These are phyloP conservation scores for Corvus hawaiiensis DNA, from an alignment of 2,113 vertebrate species.

Conservation along the genomic window DNA sequence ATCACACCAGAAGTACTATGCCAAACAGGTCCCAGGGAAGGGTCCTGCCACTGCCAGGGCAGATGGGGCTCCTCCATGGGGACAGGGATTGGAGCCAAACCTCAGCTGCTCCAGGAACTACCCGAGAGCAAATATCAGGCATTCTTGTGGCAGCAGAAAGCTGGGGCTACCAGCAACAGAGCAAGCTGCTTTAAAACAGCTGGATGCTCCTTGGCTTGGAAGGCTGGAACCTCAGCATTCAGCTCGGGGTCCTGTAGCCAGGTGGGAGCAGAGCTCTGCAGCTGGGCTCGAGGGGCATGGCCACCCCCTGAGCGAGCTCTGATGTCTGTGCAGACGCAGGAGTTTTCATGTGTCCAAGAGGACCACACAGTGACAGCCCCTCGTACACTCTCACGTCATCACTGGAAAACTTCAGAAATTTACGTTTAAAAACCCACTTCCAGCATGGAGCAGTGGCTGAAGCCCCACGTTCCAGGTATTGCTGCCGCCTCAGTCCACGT, in stretches of 20 bases:
- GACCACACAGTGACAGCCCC: not conserved
- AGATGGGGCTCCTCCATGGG: not conserved
- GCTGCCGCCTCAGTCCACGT: accelerated
- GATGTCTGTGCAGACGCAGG: not conserved
- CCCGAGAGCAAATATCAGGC: not conserved
- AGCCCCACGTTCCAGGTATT: not conserved
- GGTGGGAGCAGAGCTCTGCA: not conserved
- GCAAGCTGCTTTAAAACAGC: not conserved
- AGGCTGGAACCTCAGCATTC: accelerated
- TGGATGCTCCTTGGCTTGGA: accelerated
- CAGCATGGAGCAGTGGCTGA: not conserved
- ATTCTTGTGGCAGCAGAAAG: not conserved
- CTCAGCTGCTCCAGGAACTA: accelerated
- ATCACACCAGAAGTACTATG: not conserved
- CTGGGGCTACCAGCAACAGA: not conserved
- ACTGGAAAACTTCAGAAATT: not conserved
- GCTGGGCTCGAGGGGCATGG: not conserved
- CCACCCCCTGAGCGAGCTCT: accelerated
- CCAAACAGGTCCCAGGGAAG: not conserved
- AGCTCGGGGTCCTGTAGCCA: accelerated
- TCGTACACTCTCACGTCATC: accelerated
- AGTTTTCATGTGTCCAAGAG: not conserved
- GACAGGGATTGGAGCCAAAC: no score
- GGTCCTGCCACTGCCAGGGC: not conserved
- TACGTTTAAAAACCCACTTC: not conserved